Evolutionary conservation across 2,797 vertebrate species (phyloP).

Genomic region (Dallia pectoralis): DNA sequence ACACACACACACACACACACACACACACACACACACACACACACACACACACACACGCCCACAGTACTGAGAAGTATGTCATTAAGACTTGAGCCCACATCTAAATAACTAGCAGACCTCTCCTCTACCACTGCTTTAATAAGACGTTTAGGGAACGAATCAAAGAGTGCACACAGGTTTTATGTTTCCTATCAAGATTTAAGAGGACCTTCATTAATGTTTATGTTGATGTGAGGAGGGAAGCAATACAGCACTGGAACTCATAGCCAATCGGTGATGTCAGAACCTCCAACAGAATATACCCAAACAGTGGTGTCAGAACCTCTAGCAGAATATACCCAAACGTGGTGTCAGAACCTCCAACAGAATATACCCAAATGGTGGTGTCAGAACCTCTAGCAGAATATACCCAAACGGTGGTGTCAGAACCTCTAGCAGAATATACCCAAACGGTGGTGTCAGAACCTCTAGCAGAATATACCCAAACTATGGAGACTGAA

Average conservation of each 20-base stretch:
- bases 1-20: slow-evolving; percentile 4
- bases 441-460: too few species aligned
- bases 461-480: too few species aligned
- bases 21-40: background rate
- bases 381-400: too few species aligned
- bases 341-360: too few species aligned
- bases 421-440: too few species aligned
- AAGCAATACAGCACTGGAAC: background rate
- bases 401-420: too few species aligned
- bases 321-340: too few species aligned
- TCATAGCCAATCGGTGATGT: background rate
- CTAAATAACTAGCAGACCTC: slow-evolving; percentile 30
- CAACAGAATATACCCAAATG: too few species aligned
- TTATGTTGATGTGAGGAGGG: background rate
- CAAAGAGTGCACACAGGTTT: slow-evolving; percentile 31
- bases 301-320: background rate
- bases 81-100: slow-evolving; percentile 17
- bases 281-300: background rate
- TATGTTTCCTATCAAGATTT: background rate
- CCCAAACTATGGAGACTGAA: too few species aligned
- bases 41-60: slow-evolving; percentile 9
- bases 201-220: slow-evolving; percentile 3
- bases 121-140: slow-evolving; percentile 27
- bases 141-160: slow-evolving; percentile 33
- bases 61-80: slow-evolving; percentile 4